These are phyloP conservation scores for Odontocerum albicorne DNA, from an alignment of 2,888 invertebrate genomes.

Conservation along the genomic window DNA sequence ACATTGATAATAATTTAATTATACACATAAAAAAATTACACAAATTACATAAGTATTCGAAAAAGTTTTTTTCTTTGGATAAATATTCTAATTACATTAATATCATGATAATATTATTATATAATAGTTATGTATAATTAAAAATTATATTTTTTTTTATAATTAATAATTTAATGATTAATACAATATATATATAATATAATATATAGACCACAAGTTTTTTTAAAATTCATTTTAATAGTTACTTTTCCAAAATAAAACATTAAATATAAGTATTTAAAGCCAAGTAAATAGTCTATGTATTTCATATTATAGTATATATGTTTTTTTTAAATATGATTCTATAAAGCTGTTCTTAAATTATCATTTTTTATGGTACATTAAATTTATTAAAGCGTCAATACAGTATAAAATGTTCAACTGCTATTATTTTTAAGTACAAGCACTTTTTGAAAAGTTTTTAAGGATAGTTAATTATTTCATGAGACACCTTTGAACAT, in stretches of 20 bases:
- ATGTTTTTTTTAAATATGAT: slow-evolving; percentile 38
- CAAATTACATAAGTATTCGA: background rate
- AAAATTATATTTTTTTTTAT: slow-evolving; percentile 3
- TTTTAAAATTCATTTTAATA: slow-evolving; percentile 30
- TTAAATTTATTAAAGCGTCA: slow-evolving; percentile 36
- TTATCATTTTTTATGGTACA: slow-evolving; percentile 28
- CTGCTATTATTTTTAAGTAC: too few species aligned
- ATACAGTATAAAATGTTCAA: slow-evolving; percentile 27
- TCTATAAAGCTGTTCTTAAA: slow-evolving; percentile 35
- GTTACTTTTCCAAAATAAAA: slow-evolving; percentile 31
- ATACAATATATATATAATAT: slow-evolving; percentile 16
- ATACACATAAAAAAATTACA: background rate
- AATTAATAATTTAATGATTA: slow-evolving; percentile 22
- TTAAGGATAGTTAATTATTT: too few species aligned
- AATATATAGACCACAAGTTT: slow-evolving; percentile 28
- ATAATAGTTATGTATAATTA: background rate
- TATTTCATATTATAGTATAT: slow-evolving; percentile 49
- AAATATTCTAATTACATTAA: background rate
- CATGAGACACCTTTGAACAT: too few species aligned
- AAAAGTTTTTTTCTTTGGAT: background rate
- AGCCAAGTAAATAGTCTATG: slow-evolving; percentile 62
- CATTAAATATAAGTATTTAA: slow-evolving; percentile 44
- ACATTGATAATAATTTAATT: background rate
- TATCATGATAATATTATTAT: background rate
- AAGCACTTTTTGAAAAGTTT: too few species aligned